Conservation (phyloP, 1,140 invertebrate genomes). For the Araneus ventricosus region DNA sequence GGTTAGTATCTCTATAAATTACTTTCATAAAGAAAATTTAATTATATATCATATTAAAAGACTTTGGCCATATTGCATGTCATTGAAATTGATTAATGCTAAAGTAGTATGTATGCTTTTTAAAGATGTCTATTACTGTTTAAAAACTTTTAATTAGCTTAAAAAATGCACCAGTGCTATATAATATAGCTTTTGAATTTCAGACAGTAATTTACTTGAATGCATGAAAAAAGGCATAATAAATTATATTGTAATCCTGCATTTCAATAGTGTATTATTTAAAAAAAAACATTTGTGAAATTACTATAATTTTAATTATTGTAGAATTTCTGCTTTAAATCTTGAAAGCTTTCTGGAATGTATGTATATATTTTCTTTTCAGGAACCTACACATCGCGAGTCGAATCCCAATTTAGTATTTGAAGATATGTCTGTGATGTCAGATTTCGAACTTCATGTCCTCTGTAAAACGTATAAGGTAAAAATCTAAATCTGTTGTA, state of each 20-base stretch:
- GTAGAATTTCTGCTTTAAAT: not conserved
- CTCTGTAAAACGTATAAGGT: slow-evolving; percentile 86
- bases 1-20: too few species aligned
- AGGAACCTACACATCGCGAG: slow-evolving; percentile 87
- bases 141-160: too few species aligned
- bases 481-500: slow-evolving; percentile 59
- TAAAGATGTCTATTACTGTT: too few species aligned
- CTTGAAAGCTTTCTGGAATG: not conserved
- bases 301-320: not conserved
- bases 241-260: not conserved
- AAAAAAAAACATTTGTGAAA: not conserved
- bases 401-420: slow-evolving; percentile 90
- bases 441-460: slow-evolving; percentile 94
- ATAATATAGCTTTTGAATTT: too few species aligned
- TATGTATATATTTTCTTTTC: not conserved
- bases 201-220: too few species aligned
- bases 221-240: too few species aligned
- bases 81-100: too few species aligned
- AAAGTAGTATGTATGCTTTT: too few species aligned
- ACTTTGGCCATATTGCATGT: too few species aligned
- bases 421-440: slow-evolving; percentile 92
- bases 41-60: too few species aligned
- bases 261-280: not conserved
- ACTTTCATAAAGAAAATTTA: too few species aligned
- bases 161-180: too few species aligned